These are phyloP conservation scores for Drosophila nr. medialis DNA, from an alignment of 2,888 invertebrate species.

Conservation along the genomic window DNA sequence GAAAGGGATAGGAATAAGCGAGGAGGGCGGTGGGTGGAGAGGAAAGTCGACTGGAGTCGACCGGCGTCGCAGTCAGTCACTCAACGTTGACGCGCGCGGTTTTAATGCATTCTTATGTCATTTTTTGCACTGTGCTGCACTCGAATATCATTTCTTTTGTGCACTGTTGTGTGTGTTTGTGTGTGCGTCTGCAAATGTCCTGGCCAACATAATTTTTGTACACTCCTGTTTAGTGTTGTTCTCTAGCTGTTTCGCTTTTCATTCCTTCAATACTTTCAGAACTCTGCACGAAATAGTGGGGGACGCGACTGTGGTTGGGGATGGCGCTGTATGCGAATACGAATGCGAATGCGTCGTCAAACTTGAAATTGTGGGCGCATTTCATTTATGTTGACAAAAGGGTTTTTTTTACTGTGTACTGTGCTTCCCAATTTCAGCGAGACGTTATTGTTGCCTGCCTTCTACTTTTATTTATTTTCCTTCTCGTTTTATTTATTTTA, in stretches of 20 bases:
- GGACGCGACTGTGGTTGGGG: constrained; percentile 18
- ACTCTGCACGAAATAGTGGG: constrained; percentile 19
- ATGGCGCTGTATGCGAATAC: constrained; percentile 3
- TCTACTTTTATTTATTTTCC: constrained; percentile 25
- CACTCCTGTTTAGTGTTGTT: constrained; percentile 31
- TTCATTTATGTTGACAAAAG: constrained; percentile 79
- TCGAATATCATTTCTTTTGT: constrained; percentile 72
- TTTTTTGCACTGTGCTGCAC: constrained; percentile 74
- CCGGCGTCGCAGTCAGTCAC: constrained; percentile 69
- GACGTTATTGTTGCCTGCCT: constrained; percentile 20
- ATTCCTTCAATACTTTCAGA: constrained; percentile 70
- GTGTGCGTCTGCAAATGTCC: constrained; percentile 9
- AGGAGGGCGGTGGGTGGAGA: background rate
- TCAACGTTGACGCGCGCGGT: constrained; percentile 78
- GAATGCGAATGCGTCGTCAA: constrained; percentile 53
- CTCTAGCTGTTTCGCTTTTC: constrained; percentile 61
- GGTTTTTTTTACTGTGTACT: constrained; percentile 30
- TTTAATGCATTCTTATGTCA: constrained; percentile 81
- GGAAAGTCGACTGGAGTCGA: constrained; percentile 8
- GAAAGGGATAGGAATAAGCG: background rate
- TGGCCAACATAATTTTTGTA: constrained; percentile 52
- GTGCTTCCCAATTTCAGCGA: constrained; percentile 62
- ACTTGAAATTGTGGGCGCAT: constrained; percentile 78
- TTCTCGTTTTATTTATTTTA: constrained; percentile 21
- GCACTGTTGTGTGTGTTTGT: constrained; percentile 6